Evolutionary conservation across 2,888 invertebrate species (phyloP).

Genomic region (Digitonthophagus gazella): DNA sequence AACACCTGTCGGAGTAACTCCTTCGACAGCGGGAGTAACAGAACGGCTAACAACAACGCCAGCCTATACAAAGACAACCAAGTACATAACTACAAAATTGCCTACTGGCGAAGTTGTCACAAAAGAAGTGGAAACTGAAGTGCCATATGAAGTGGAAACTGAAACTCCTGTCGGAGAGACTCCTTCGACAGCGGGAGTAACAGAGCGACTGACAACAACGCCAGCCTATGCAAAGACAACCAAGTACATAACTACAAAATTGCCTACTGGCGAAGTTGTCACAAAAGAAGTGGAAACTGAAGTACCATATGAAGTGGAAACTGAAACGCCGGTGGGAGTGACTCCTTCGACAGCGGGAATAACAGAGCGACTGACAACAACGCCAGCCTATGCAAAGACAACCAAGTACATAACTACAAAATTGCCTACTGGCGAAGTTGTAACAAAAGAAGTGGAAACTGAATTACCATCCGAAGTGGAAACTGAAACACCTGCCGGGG

Average conservation of each 20-base stretch:
- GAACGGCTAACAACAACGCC: not conserved
- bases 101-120: not conserved
- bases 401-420: conserved; percentile 12
- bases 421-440: not conserved
- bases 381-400: conserved; percentile 11
- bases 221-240: not conserved
- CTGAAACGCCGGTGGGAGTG: not conserved
- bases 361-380: conserved; percentile 2
- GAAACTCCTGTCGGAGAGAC: not conserved
- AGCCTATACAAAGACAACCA: not conserved
- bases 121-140: not conserved
- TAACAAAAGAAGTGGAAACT: not conserved
- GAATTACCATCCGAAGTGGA: not conserved
- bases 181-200: not conserved
- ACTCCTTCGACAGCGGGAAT: not conserved
- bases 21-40: not conserved
- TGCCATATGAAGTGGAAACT: not conserved
- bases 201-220: not conserved
- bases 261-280: not conserved
- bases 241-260: not conserved
- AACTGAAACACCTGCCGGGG: not conserved
- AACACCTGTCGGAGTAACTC: not conserved
- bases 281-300: not conserved
- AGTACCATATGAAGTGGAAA: not conserved
- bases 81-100: not conserved